A percentile compares a stretch with the other conserved stretches of the same genome.
These are phyloP conservation scores for Trissoscelio sp. DNA, from an alignment of 2,888 invertebrate genomes.

Conservation along the genomic window DNA sequence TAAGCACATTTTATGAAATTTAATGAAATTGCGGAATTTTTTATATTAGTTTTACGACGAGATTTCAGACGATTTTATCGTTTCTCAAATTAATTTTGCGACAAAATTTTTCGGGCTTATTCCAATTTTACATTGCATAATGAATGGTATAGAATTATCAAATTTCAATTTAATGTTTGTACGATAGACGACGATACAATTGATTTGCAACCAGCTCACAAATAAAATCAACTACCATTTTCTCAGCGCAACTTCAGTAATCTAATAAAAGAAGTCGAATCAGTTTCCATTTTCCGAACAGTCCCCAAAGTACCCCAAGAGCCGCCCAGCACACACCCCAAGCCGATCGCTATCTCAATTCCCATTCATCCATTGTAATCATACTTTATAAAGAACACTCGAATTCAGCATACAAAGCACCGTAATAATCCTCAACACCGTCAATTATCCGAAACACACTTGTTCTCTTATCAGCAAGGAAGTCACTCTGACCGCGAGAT, in stretches of 20 bases:
- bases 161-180: no score
- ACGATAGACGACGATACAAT: no score
- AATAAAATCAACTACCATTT: background rate
- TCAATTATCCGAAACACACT: constrained; percentile 32
- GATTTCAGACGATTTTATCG: constrained; percentile 26
- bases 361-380: constrained; percentile 46
- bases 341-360: constrained; percentile 44
- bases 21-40: constrained; percentile 39
- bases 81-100: constrained; percentile 16
- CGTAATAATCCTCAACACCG: constrained; percentile 30
- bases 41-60: constrained; percentile 28
- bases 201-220: background rate
- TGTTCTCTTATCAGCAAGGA: background rate
- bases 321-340: constrained; percentile 10
- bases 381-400: constrained; percentile 43
- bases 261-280: constrained; percentile 11
- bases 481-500: background rate
- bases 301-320: constrained; percentile 10
- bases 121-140: background rate
- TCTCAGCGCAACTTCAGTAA: background rate
- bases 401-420: constrained; percentile 27
- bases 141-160: no score
- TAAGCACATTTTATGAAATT: constrained; percentile 36
- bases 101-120: background rate
- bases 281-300: constrained; percentile 4